Base-by-base conservation (phyloP, 2,113 vertebrate species). In the Abramis brama region DNA sequence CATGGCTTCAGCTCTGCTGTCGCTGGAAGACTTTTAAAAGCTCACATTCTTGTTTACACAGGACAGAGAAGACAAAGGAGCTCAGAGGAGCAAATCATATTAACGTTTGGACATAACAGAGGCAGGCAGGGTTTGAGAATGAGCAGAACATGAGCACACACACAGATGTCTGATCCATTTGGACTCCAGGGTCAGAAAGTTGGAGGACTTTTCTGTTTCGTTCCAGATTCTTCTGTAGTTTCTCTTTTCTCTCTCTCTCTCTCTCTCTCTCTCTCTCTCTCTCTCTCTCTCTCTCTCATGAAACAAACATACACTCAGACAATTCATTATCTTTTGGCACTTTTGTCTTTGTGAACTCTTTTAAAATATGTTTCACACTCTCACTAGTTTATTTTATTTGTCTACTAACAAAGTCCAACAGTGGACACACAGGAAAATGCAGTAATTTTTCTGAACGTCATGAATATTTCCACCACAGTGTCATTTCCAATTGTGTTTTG, bases 91-190 rank as follows among this genome's bases (percentile, higher is more conserved):
- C 70, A 83, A 71, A 74, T 79, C 50, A 55, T 76, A 83, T 86
- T 79, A 79, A 13, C 57, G 43, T 74, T 88, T 78, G 70, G 79
- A 70, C 39, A 50, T 83, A 85, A 85, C 79, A 64, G 81, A 78
- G 70, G 79, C 27, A 84, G 75, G 60, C 74, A 86, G 64, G n/a
- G 75, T 59, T 86, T 80, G 59, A 66, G 82, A 83, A 64, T 80
- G 73, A 84, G 85, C 75, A 86, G 81, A 75, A 80, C 81, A 83
- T 50, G 60, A 57, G 75, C 62, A 74, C 39, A 52, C 50, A 30
- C 27, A 73, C 64, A 88, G 84, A 88, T 84, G 87, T 86, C 87
- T 73, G 23, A 68, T 88, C 75, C 85, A 86, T 83, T 68, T 86
- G 81, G 85, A 84, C 85, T 68, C 79, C 25, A 47, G 77, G 85